phyloP scores from a whole-genome alignment of 2,888 invertebrate genomes.

The Rhingia rostrata region DNA sequence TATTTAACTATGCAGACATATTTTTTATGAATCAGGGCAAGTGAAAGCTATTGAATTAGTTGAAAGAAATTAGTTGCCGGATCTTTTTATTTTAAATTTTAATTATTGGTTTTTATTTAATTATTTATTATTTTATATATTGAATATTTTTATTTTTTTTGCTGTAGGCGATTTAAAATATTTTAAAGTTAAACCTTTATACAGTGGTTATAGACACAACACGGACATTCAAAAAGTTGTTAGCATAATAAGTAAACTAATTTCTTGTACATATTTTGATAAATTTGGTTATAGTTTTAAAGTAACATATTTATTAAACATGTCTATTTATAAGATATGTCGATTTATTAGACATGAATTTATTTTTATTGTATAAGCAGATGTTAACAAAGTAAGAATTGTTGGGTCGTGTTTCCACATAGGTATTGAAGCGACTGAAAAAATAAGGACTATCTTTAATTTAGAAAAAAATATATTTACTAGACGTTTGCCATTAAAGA shows the following conservation, averaged over 20 bases:
- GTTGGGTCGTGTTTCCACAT: too few relatives aligned
- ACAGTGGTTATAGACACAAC: conserved; percentile 63
- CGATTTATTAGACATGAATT: too few relatives aligned
- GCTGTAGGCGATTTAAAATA: background rate
- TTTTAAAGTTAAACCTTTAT: conserved; percentile 23
- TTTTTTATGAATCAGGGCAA: background rate
- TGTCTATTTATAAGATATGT: too few relatives aligned
- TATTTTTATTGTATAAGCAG: too few relatives aligned
- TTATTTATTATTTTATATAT: background rate
- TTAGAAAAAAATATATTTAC: too few relatives aligned
- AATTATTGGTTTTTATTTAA: background rate
- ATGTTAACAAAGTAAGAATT: too few relatives aligned
- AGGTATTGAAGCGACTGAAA: too few relatives aligned
- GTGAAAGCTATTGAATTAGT: background rate
- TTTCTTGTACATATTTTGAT: background rate
- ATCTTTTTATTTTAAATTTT: background rate
- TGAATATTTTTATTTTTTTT: background rate
- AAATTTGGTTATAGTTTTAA: background rate
- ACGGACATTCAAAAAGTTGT: conserved; percentile 16
- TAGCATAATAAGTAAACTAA: conserved; percentile 35
- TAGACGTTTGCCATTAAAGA: too few relatives aligned
- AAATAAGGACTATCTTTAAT: too few relatives aligned
- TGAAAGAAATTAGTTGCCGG: background rate
- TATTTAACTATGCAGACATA: too few relatives aligned
- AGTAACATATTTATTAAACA: background rate